These are phyloP conservation scores for Zapornia atra DNA, from an alignment of 2,113 vertebrate species.

Conservation along the genomic window DNA sequence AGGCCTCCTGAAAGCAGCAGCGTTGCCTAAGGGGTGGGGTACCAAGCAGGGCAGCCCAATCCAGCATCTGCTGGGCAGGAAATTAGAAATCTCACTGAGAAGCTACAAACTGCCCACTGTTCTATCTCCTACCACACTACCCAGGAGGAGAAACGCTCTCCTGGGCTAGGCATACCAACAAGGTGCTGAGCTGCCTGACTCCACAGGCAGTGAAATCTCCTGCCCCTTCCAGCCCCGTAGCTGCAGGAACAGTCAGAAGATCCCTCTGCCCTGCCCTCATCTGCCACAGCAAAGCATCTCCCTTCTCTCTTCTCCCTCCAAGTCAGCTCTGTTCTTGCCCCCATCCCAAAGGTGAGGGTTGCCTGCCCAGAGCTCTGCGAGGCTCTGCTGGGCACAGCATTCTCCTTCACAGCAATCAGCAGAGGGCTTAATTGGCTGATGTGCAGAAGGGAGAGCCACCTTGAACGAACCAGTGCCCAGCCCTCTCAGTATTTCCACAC, in stretches of 20 bases:
- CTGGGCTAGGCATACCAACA: background rate
- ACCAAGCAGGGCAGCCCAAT: background rate
- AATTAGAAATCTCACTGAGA: fast-evolving
- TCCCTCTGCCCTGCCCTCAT: background rate
- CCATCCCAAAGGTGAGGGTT: background rate
- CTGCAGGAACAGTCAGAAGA: background rate
- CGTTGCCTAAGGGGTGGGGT: background rate
- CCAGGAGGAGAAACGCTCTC: fast-evolving
- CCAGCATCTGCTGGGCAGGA: fast-evolving
- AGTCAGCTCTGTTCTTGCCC: background rate
- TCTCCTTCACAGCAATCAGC: background rate
- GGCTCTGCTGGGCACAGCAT: background rate
- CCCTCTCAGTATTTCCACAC: background rate
- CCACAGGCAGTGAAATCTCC: background rate
- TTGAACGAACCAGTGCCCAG: background rate
- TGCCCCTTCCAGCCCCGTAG: background rate
- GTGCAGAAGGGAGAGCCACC: background rate
- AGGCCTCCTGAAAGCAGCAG: background rate
- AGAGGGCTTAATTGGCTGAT: background rate
- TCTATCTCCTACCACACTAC: fast-evolving
- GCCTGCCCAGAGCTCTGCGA: background rate
- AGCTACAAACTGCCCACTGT: background rate
- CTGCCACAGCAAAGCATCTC: background rate
- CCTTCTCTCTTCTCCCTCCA: background rate
- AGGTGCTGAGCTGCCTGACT: background rate